phyloP scores from a whole-genome alignment of 2,888 invertebrate genomes.

The Sylvicola cinctus region DNA sequence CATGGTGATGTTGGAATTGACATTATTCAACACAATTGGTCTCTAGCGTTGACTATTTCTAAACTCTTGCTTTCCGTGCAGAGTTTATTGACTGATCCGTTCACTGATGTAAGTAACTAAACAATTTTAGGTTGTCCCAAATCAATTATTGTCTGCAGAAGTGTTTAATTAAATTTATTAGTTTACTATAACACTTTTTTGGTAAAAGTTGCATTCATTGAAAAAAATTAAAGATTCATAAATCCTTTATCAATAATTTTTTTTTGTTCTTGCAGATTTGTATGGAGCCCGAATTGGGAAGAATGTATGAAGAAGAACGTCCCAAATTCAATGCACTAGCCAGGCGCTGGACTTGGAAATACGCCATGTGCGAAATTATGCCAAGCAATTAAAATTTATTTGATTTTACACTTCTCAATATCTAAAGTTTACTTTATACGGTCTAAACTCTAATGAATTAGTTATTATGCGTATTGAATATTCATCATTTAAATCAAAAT shows the following conservation, averaged over 20 bases:
- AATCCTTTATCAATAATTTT: not conserved
- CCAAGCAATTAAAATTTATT: constrained; percentile 14
- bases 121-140: not conserved
- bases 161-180: not conserved
- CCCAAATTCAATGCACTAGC: constrained; percentile 61
- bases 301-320: constrained; percentile 53
- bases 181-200: not conserved
- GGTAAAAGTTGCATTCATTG: no score
- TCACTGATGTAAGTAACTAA: constrained; percentile 39
- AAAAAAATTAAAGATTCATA: no score
- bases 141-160: not conserved
- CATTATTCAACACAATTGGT: constrained; percentile 91
- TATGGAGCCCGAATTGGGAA: constrained; percentile 73
- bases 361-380: constrained; percentile 62
- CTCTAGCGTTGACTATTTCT: constrained; percentile 75
- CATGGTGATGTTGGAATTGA: constrained; percentile 93
- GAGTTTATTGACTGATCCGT: constrained; percentile 76
- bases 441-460: no score
- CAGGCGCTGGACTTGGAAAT: constrained; percentile 74
- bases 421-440: no score
- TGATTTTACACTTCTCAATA: no score
- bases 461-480: no score
- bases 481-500: no score
- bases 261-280: constrained; percentile 47
- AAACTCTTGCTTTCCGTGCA: constrained; percentile 76